phyloP scores from a whole-genome alignment of 1,140 invertebrate genomes.

The Achatina immaculata region DNA sequence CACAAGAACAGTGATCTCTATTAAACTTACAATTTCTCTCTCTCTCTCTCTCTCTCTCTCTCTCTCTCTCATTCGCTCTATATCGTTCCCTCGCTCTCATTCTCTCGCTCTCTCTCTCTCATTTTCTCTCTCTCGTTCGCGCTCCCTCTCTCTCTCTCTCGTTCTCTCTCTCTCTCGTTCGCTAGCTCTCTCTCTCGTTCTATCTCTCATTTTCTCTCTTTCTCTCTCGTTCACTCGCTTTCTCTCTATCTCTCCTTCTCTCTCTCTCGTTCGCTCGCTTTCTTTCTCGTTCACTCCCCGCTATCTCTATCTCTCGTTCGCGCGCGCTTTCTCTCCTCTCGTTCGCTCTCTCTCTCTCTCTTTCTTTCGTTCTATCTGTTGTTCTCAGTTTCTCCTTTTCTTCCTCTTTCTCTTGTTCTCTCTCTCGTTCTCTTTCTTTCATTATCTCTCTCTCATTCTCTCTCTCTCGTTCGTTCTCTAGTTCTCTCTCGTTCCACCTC shows the following conservation, averaged over 20 bases:
- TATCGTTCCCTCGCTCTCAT: too few species aligned
- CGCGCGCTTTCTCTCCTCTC: too few species aligned
- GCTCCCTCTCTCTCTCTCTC: too few species aligned
- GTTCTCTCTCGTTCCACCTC: too few species aligned
- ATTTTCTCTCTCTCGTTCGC: too few species aligned
- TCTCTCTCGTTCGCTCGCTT: background rate
- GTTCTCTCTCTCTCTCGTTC: too few species aligned
- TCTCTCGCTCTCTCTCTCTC: too few species aligned
- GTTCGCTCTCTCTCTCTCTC: background rate
- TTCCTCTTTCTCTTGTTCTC: background rate
- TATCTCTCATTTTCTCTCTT: constrained; percentile 1
- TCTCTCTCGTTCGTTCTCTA: background rate
- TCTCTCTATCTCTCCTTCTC: background rate
- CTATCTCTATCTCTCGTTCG: too few species aligned
- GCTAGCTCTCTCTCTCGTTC: too few species aligned
- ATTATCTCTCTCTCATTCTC: background rate
- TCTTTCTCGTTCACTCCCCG: background rate
- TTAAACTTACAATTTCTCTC: too few species aligned
- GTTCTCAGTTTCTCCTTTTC: background rate
- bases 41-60: background rate
- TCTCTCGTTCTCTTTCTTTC: background rate
- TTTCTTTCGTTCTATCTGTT: background rate
- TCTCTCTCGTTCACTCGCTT: background rate
- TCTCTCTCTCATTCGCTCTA: too few species aligned
- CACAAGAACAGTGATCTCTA: background rate